Percentiles rank a stretch among this genome's conserved stretches.
These are phyloP conservation scores for Cirrhinus molitorella DNA, from an alignment of 2,797 vertebrate species.

Conservation along the genomic window DNA sequence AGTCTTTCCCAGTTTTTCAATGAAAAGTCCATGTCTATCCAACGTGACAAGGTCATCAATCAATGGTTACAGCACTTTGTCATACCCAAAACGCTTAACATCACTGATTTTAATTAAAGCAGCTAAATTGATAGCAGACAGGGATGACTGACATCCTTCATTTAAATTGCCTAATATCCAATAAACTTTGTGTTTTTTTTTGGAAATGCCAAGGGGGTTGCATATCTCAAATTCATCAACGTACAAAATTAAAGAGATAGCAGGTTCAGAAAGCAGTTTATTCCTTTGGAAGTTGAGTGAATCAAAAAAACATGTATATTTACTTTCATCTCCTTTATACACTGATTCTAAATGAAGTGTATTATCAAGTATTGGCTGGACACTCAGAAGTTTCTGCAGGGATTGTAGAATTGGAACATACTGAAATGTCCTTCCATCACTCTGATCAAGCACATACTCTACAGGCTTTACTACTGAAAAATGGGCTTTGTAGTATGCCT, in stretches of 20 bases:
- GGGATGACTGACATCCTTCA: constrained; percentile 43
- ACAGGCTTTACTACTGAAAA: constrained; percentile 36
- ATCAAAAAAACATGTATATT: constrained; percentile 5
- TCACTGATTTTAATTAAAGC: constrained; percentile 47
- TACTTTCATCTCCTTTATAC: not conserved
- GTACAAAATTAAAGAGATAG: constrained; percentile 26
- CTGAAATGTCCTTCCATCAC: constrained; percentile 13
- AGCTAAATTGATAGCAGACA: constrained; percentile 47
- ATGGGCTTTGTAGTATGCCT: constrained; percentile 40
- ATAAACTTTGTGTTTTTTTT: constrained; percentile 28
- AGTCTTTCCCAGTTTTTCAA: constrained; percentile 40
- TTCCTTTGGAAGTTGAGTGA: constrained; percentile 39
- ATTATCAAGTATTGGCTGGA: constrained; percentile 12
- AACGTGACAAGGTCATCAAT: constrained; percentile 39
- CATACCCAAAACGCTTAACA: constrained; percentile 47
- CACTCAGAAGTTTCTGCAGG: constrained; percentile 1
- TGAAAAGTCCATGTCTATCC: constrained; percentile 45
- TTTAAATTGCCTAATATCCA: constrained; percentile 37
- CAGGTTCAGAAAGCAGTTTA: constrained; percentile 12
- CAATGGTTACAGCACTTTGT: constrained; percentile 44
- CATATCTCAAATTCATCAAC: constrained; percentile 18
- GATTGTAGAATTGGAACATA: constrained; percentile 26
- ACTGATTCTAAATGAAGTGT: not conserved
- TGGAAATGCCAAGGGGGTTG: constrained; percentile 13
- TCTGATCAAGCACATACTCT: constrained; percentile 28